Conservation (phyloP, 1,140 invertebrate genomes). For the Zaprionus camerounensis region DNA sequence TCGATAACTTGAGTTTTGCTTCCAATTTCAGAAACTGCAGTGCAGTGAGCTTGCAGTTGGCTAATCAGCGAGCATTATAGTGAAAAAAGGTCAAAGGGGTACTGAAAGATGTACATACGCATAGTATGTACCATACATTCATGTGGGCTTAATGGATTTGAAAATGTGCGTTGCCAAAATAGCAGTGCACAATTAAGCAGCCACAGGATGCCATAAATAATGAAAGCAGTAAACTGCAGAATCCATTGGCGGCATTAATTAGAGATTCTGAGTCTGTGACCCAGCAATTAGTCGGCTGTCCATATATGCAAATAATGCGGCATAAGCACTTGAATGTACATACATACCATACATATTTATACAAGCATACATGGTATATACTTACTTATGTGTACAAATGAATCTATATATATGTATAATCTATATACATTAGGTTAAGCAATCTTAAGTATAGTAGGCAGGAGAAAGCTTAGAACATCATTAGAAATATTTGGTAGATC, state of each 20-base stretch:
- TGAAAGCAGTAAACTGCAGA: conserved; percentile 41
- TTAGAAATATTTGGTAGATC: no score
- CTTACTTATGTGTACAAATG: not conserved
- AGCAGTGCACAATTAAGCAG: conserved; percentile 69
- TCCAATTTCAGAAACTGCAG: not conserved
- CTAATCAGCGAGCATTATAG: not conserved
- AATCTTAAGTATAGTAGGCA: no score
- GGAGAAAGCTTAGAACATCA: no score
- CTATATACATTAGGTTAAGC: no score
- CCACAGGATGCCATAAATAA: conserved; percentile 67
- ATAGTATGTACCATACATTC: not conserved
- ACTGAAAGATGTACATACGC: not conserved
- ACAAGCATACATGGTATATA: not conserved
- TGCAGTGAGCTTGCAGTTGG: not conserved
- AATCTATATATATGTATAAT: no score
- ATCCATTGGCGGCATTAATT: conserved; percentile 44
- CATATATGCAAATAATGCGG: not conserved
- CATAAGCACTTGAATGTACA: conserved; percentile 1
- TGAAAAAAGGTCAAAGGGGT: not conserved
- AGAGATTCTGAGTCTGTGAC: conserved; percentile 21
- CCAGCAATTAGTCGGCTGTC: conserved; percentile 29
- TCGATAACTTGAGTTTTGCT: not conserved
- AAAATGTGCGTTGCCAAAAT: conserved; percentile 62
- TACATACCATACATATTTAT: not conserved
- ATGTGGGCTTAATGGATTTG: conserved; percentile 62